Evolutionary conservation across 2,888 invertebrate species (phyloP).

Genomic region (Alentia gelatinosa): DNA sequence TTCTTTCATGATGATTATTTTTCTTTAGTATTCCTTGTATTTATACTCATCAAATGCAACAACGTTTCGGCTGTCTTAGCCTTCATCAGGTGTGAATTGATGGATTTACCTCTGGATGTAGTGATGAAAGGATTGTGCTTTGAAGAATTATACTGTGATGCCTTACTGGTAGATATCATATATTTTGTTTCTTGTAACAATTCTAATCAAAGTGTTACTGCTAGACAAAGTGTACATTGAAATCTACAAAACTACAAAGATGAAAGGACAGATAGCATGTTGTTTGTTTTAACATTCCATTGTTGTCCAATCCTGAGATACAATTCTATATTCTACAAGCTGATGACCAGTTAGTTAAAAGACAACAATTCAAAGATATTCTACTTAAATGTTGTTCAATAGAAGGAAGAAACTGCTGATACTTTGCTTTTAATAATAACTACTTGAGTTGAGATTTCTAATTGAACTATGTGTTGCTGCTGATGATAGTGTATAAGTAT

Average conservation of each 20-base stretch:
- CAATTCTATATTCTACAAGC: not conserved
- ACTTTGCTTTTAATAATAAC: not conserved
- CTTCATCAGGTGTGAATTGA: not conserved
- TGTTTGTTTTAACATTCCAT: not conserved
- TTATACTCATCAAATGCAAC: too few relatives aligned
- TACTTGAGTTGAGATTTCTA: not conserved
- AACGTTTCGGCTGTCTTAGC: too few relatives aligned
- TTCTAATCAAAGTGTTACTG: not conserved
- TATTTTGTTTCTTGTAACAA: not conserved
- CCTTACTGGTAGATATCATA: not conserved
- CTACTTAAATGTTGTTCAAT: not conserved
- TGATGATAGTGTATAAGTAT: too few relatives aligned
- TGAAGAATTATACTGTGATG: not conserved
- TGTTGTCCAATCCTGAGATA: not conserved
- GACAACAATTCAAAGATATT: too few relatives aligned
- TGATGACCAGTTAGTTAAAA: not conserved
- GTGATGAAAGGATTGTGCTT: too few relatives aligned
- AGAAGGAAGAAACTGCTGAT: not conserved
- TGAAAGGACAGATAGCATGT: not conserved
- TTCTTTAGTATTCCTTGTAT: too few relatives aligned
- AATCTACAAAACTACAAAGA: not conserved
- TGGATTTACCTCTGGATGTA: too few relatives aligned
- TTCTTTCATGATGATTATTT: too few relatives aligned
- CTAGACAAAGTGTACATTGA: not conserved
- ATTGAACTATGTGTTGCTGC: not conserved